Evolutionary conservation across 2,113 vertebrate species (phyloP).

Genomic region (Ceyx melanurus): DNA sequence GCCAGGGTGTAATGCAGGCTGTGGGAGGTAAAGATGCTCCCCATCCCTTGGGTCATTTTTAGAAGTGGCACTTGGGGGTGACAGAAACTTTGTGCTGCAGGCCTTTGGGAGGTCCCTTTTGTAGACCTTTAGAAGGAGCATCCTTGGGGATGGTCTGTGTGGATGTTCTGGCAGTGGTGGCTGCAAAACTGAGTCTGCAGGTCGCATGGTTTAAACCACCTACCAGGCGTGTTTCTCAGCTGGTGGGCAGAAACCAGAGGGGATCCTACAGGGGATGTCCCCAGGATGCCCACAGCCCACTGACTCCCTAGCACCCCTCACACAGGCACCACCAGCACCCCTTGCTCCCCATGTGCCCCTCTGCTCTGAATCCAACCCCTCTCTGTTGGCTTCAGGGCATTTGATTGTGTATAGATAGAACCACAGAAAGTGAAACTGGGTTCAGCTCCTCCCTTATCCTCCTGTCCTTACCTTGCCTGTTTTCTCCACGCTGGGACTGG

Average conservation of each 20-base stretch:
- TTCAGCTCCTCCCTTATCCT: background rate
- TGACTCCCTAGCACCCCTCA: background rate
- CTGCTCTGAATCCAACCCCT: background rate
- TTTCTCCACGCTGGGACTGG: background rate
- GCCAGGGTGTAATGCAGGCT: no score
- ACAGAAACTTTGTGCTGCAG: no score
- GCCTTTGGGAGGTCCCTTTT: no score
- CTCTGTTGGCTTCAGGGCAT: background rate
- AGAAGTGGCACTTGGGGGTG: no score
- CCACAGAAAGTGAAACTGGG: background rate
- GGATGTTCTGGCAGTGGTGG: background rate
- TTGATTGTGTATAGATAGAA: background rate
- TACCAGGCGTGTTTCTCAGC: fast-evolving
- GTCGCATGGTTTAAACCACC: background rate
- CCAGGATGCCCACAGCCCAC: background rate
- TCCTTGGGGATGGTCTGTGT: background rate
- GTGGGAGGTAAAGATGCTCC: no score
- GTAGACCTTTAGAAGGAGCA: background rate
- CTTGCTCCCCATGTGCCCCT: background rate
- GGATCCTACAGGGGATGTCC: background rate
- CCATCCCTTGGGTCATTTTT: no score
- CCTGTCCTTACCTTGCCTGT: background rate
- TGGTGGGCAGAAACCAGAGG: background rate
- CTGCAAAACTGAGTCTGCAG: background rate
- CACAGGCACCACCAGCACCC: background rate